A percentile compares a stretch with the other conserved stretches of the same genome.
phyloP scores from a whole-genome alignment of 2,888 invertebrate species.

The Conops quadrifasciatus region DNA sequence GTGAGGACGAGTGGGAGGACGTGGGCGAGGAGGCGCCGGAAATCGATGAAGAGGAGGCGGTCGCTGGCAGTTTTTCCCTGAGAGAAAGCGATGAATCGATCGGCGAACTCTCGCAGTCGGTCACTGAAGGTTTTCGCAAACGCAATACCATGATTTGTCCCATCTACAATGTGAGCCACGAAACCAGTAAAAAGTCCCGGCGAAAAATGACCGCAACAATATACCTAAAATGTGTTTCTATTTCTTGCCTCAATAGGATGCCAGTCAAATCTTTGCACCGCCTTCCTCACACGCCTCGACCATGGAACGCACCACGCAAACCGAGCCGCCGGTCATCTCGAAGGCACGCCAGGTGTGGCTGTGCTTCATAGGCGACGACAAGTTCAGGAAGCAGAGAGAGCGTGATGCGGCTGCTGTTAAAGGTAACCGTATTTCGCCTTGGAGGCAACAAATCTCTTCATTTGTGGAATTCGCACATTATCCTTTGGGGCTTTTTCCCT shows the following conservation, averaged over 20 bases:
- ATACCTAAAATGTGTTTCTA: neutral
- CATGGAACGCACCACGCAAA: conserved; percentile 85
- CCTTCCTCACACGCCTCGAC: conserved; percentile 68
- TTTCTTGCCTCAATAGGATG: conserved; percentile 57
- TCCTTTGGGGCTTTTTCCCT: too few species aligned
- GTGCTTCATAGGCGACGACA: conserved; percentile 81
- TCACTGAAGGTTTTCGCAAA: conserved; percentile 63
- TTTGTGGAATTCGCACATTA: too few species aligned
- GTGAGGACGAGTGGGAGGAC: conserved; percentile 86
- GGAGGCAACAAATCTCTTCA: conserved; percentile 31
- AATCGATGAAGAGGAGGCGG: conserved; percentile 39
- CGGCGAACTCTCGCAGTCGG: conserved; percentile 56
- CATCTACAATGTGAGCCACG: conserved; percentile 69
- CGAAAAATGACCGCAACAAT: neutral
- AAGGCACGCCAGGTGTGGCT: conserved; percentile 83
- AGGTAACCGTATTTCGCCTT: too few species aligned
- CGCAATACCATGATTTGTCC: conserved; percentile 72
- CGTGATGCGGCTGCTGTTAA: conserved; percentile 72
- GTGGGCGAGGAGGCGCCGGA: conserved; percentile 63
- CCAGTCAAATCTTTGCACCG: conserved; percentile 62
- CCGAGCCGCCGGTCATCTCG: conserved; percentile 75
- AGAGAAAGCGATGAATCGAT: conserved; percentile 48
- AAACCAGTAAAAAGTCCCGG: too few species aligned
- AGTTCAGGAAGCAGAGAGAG: conserved; percentile 78
- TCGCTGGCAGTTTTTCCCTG: conserved; percentile 40